Conservation (phyloP, 2,113 vertebrate species). For the Rynchops niger region DNA sequence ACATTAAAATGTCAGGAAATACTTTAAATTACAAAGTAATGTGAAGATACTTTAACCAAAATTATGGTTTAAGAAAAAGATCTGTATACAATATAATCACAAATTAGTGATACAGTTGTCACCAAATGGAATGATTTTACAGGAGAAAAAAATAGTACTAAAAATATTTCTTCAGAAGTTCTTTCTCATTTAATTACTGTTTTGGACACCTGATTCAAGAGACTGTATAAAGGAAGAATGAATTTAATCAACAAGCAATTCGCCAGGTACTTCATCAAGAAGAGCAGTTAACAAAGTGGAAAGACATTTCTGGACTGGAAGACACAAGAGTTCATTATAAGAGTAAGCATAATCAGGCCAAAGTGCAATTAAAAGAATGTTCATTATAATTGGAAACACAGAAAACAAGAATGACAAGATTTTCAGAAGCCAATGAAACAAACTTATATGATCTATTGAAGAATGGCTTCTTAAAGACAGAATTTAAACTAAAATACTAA, state of each 20-base stretch:
- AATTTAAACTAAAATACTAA: background rate
- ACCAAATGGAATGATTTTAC: background rate
- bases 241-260: constrained; percentile 59
- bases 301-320: constrained; percentile 43
- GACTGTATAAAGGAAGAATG: background rate
- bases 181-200: constrained; percentile 42
- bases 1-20: background rate
- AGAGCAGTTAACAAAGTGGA: constrained; percentile 37
- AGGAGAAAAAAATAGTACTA: background rate
- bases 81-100: background rate
- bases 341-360: constrained; percentile 12
- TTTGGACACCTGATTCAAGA: constrained; percentile 29
- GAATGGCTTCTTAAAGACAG: background rate
- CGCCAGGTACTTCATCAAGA: constrained; percentile 49
- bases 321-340: constrained; percentile 23
- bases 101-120: background rate
- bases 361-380: constrained; percentile 28
- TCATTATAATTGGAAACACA: constrained; percentile 14
- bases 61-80: background rate
- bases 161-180: constrained; percentile 8
- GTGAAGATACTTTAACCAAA: background rate
- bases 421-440: background rate
- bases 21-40: background rate
- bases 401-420: constrained; percentile 2
- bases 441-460: background rate